These are phyloP conservation scores for Melanocharis versteri DNA, from an alignment of 2,113 vertebrate genomes.

Conservation along the genomic window DNA sequence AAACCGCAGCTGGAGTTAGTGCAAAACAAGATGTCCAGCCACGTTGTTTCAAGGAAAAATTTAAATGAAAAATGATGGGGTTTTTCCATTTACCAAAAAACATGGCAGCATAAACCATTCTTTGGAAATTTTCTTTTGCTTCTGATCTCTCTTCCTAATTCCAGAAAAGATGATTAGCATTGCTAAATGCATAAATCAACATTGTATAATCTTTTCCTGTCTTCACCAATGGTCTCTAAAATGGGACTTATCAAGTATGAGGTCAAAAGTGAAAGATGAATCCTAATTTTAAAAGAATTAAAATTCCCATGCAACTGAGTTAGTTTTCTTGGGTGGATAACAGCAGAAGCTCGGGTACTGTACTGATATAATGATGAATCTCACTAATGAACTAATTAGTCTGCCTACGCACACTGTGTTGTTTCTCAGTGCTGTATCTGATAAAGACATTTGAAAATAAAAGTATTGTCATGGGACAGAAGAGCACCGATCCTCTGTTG, in stretches of 20 bases:
- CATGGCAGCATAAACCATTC: not conserved
- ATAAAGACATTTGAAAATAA: not conserved
- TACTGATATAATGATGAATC: not conserved
- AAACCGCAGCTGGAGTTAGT: not conserved
- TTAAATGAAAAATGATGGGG: not conserved
- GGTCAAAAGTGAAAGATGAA: not conserved
- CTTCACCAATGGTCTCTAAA: not conserved
- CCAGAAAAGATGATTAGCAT: not conserved
- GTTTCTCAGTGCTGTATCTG: not conserved
- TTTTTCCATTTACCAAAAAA: not conserved
- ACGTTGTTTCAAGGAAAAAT: not conserved
- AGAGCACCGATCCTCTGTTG: not conserved
- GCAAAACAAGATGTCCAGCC: not conserved
- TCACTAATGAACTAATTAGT: slow-evolving; percentile 9
- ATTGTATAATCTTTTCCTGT: not conserved
- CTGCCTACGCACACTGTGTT: not conserved
- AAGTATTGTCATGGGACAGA: not conserved
- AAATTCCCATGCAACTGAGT: not conserved
- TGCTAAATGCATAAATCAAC: not conserved
- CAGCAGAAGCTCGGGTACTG: not conserved
- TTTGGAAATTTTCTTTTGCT: not conserved
- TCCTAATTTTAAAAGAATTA: not conserved
- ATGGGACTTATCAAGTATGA: not conserved
- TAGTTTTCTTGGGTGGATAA: not conserved
- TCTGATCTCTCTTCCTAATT: not conserved